phyloP scores from a whole-genome alignment of 2,113 vertebrate species.

The Burhinus bistriatus region DNA sequence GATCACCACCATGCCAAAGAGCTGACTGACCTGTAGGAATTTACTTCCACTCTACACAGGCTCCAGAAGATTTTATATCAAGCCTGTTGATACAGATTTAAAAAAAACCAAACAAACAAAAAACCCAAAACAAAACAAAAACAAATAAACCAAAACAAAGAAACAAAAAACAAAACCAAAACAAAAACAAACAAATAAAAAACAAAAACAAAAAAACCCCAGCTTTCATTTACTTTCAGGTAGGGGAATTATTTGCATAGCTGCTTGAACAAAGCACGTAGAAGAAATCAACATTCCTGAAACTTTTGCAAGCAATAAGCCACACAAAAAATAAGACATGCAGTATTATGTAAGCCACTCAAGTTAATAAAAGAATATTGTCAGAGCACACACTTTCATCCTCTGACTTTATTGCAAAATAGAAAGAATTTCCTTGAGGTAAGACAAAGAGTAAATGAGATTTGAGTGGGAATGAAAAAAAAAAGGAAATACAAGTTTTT shows the following conservation, averaged over 20 bases:
- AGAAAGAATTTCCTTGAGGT: background rate
- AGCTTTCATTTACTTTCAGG: background rate
- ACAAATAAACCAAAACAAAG: no score
- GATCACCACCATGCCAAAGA: background rate
- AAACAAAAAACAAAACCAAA: no score
- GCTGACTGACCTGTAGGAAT: background rate
- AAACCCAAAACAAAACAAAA: no score
- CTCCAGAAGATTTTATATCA: background rate
- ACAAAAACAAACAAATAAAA: no score
- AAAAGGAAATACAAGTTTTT: background rate
- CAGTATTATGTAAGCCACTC: background rate
- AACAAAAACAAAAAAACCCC: no score
- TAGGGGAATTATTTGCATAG: background rate
- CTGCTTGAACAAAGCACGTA: background rate
- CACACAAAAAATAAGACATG: background rate
- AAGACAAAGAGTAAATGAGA: background rate
- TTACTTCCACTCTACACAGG: background rate
- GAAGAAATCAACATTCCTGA: background rate
- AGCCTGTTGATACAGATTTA: background rate
- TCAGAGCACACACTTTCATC: background rate
- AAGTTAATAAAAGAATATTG: background rate
- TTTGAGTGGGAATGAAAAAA: background rate
- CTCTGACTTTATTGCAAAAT: background rate
- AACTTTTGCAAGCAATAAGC: background rate
- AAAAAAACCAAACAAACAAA: background rate